Conservation (phyloP, 1,140 invertebrate genomes). For the Solenopsis invicta region DNA sequence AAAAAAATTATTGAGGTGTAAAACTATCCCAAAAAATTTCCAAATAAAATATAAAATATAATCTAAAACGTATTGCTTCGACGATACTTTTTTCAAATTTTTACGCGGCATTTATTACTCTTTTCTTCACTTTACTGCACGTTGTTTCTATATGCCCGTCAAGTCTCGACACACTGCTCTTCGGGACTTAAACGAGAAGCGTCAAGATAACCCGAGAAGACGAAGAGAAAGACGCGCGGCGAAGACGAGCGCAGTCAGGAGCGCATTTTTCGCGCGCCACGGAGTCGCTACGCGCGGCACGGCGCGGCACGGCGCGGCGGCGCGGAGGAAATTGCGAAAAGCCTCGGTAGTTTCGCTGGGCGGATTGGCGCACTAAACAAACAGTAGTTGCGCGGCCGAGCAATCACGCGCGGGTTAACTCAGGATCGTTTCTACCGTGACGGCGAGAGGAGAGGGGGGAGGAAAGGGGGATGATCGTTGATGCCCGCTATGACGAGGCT, state of each 20-base stretch:
- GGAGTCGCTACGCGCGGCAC: no score
- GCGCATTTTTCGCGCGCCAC: slow-evolving; percentile 37
- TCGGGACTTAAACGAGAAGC: neutral
- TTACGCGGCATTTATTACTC: neutral
- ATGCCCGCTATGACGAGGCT: slow-evolving; percentile 42
- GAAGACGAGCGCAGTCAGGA: neutral
- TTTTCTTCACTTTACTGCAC: neutral
- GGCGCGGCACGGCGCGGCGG: slow-evolving; percentile 9
- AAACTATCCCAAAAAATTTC: neutral
- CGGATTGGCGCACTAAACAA: slow-evolving; percentile 77
- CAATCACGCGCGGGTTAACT: slow-evolving; percentile 63
- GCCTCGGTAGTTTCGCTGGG: slow-evolving; percentile 58
- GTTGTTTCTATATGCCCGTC: neutral
- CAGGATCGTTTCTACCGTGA: slow-evolving; percentile 57
- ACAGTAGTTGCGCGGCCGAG: slow-evolving; percentile 78
- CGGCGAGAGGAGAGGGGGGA: neutral
- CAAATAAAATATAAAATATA: slow-evolving; percentile 6
- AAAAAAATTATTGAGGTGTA: neutral
- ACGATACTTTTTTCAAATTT: neutral
- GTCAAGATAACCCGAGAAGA: slow-evolving; percentile 1
- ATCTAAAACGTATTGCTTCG: neutral
- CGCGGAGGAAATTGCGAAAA: slow-evolving; percentile 70
- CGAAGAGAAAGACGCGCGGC: neutral
- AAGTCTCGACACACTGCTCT: neutral
- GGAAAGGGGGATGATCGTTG: slow-evolving; percentile 67